phyloP scores from a whole-genome alignment of 2,113 vertebrate species.

The Melierax canorus region DNA sequence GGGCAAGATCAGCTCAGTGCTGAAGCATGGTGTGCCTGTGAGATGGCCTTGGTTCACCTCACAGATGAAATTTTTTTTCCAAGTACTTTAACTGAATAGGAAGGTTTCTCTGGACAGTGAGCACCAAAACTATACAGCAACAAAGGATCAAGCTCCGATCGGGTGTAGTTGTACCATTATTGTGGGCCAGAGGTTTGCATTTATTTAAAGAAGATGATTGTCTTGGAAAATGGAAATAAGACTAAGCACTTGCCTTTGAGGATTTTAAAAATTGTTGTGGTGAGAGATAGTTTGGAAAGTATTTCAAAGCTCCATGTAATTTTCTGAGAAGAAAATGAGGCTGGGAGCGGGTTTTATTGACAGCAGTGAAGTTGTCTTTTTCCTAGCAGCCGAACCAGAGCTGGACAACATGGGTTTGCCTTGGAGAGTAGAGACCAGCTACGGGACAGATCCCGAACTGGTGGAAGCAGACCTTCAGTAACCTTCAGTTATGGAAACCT shows the following conservation, averaged over 20 bases:
- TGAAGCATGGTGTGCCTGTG: not conserved
- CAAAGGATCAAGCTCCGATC: not conserved
- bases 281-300: not conserved
- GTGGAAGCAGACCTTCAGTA: not conserved
- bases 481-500: not conserved
- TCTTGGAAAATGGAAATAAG: not conserved
- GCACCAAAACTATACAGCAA: not conserved
- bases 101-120: not conserved
- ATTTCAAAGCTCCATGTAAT: not conserved
- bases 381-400: not conserved
- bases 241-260: not conserved
- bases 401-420: not conserved
- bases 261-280: not conserved
- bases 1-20: not conserved
- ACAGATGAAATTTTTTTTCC: not conserved
- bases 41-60: constrained; percentile 13
- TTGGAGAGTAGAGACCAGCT: not conserved
- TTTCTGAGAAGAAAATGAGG: not conserved
- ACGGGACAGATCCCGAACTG: not conserved
- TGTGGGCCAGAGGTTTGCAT: not conserved
- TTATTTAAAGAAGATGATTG: not conserved
- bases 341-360: not conserved
- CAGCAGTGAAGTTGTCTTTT: not conserved
- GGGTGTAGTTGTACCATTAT: not conserved
- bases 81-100: not conserved